phyloP scores from a whole-genome alignment of 2,797 vertebrate species.

The Dallia pectoralis region DNA sequence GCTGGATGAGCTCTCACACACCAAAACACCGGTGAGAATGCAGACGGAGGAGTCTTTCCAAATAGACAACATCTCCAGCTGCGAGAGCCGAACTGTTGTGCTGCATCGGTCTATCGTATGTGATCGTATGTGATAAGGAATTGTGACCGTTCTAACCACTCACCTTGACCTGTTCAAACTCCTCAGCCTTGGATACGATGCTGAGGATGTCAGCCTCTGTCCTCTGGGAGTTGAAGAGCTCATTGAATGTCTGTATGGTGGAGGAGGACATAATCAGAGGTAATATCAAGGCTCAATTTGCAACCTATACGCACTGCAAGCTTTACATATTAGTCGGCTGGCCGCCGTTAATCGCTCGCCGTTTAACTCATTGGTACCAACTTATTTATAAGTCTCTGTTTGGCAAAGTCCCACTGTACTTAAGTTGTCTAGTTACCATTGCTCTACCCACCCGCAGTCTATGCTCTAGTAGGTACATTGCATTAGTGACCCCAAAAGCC shows the following conservation, averaged over 20 bases:
- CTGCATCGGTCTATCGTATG: background rate
- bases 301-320: no score
- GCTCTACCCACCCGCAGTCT: no score
- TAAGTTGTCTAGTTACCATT: no score
- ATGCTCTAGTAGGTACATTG: no score
- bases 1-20: no score
- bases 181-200: conserved; percentile 96
- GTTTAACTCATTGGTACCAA: no score
- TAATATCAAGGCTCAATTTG: no score
- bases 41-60: background rate
- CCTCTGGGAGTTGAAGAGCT: conserved; percentile 91
- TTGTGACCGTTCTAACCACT: conserved; percentile 35
- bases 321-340: no score
- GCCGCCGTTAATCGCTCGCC: no score
- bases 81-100: background rate
- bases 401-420: no score
- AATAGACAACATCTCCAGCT: background rate
- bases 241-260: conserved; percentile 90
- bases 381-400: no score
- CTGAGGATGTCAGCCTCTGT: conserved; percentile 92
- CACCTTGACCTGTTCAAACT: conserved; percentile 99
- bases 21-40: background rate
- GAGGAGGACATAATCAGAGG: background rate
- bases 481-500: no score
- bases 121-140: background rate